Evolutionary conservation across 2,113 vertebrate species (phyloP).

Genomic region (Leucosticte australis): DNA sequence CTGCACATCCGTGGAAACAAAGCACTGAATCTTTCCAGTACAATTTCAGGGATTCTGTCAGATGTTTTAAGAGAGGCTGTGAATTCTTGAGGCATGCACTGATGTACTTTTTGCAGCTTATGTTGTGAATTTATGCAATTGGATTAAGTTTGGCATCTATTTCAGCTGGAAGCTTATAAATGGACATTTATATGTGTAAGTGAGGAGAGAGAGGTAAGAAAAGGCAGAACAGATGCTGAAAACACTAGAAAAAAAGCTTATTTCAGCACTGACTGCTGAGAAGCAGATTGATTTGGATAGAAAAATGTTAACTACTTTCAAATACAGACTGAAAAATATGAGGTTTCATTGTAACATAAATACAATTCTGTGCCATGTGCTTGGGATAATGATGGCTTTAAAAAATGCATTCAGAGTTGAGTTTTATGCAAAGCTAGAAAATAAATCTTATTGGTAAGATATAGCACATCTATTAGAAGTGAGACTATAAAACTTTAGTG

Average conservation of each 20-base stretch:
- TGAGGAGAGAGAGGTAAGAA: background rate
- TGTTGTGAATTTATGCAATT: slow-evolving; percentile 48
- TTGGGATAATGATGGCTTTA: background rate
- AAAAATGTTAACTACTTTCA: background rate
- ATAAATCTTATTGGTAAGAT: background rate
- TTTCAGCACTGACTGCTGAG: background rate
- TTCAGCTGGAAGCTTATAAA: slow-evolving; percentile 48
- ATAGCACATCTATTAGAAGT: background rate
- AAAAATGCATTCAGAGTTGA: background rate
- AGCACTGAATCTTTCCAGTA: background rate
- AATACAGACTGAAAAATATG: background rate
- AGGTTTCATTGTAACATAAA: background rate
- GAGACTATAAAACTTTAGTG: background rate
- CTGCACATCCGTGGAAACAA: background rate
- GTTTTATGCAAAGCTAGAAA: background rate
- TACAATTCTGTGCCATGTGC: background rate
- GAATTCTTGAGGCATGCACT: background rate
- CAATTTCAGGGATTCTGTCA: background rate
- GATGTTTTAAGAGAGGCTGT: background rate
- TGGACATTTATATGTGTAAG: background rate
- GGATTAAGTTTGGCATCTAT: slow-evolving; percentile 49
- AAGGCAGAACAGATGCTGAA: slow-evolving; percentile 7
- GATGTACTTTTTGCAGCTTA: slow-evolving; percentile 52
- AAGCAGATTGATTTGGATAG: background rate
- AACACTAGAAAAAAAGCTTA: background rate